Percentiles rank a stretch among this genome's conserved stretches.
phyloP scores from a whole-genome alignment of 2,888 invertebrate genomes.

The Heliconius ismenius region DNA sequence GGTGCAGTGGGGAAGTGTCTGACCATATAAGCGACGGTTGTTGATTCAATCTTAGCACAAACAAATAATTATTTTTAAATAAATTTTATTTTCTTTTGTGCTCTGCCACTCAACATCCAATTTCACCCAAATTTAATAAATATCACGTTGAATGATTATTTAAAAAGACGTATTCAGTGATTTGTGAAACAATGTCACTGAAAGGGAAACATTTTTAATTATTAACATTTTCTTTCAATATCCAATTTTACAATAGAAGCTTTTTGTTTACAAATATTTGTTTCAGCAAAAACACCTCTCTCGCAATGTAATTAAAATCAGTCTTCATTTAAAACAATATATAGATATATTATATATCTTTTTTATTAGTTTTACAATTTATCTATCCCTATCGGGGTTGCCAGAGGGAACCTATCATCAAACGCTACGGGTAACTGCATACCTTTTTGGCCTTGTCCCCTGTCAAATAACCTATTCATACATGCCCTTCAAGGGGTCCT shows the following conservation, averaged over 20 bases:
- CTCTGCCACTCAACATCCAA: too few species aligned
- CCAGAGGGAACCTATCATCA: background rate
- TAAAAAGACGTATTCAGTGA: background rate
- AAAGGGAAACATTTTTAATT: background rate
- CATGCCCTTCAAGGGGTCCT: too few species aligned
- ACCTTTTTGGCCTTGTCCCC: background rate
- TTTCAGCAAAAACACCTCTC: background rate
- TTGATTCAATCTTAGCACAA: too few species aligned
- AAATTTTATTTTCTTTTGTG: too few species aligned
- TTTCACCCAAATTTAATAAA: too few species aligned
- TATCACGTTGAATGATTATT: too few species aligned
- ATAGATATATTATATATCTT: too few species aligned
- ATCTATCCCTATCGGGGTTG: background rate
- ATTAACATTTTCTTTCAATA: background rate
- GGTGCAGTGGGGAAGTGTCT: too few species aligned
- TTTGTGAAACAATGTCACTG: background rate
- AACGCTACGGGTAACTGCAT: background rate
- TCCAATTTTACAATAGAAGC: background rate
- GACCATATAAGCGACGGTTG: too few species aligned
- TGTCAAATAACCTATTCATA: background rate
- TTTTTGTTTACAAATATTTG: background rate
- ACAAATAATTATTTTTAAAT: too few species aligned
- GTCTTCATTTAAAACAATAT: background rate
- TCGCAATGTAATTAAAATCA: background rate
- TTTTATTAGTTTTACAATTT: too few species aligned